phyloP scores from a whole-genome alignment of 2,113 vertebrate species.

The Nannobrachium achirus region DNA sequence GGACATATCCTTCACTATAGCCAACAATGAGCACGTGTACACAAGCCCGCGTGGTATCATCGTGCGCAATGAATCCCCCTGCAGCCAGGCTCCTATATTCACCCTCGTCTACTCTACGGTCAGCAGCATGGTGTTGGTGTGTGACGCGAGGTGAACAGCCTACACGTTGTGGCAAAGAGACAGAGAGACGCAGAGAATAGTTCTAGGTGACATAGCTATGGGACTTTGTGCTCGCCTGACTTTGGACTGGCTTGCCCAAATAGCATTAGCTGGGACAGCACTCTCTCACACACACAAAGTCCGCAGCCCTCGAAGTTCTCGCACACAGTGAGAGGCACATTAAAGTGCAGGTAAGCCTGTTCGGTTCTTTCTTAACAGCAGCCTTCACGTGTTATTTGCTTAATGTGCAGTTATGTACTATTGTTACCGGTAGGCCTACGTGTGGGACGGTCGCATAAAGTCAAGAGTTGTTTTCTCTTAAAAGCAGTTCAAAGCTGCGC shows the following conservation, averaged over 20 bases:
- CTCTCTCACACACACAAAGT: not conserved
- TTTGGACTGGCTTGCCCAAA: constrained; percentile 33
- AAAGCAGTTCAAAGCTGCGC: constrained; percentile 9
- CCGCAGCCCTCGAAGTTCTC: not conserved
- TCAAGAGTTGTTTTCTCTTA: constrained; percentile 50
- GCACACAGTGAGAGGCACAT: constrained; percentile 22
- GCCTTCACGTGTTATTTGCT: not conserved
- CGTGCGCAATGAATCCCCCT: constrained; percentile 39
- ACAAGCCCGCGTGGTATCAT: too few relatives aligned
- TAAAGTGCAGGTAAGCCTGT: constrained; percentile 46
- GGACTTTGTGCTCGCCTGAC: constrained; percentile 44
- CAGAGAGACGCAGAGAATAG: constrained; percentile 40
- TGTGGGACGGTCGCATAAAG: constrained; percentile 27
- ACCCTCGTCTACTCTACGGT: constrained; percentile 37
- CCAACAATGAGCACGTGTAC: too few relatives aligned
- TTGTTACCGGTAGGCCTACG: too few relatives aligned
- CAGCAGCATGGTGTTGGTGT: constrained; percentile 55
- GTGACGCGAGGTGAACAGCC: constrained; percentile 45
- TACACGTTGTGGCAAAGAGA: not conserved
- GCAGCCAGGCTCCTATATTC: constrained; percentile 6
- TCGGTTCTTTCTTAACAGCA: not conserved
- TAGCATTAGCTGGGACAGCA: too few relatives aligned
- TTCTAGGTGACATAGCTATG: constrained; percentile 52
- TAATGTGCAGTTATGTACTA: not conserved
- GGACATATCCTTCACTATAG: too few relatives aligned